A percentile compares a stretch with the other conserved stretches of the same genome.
Evolutionary conservation across 2,888 invertebrate species (phyloP).

Genomic region (Syrphus vitripennis): DNA sequence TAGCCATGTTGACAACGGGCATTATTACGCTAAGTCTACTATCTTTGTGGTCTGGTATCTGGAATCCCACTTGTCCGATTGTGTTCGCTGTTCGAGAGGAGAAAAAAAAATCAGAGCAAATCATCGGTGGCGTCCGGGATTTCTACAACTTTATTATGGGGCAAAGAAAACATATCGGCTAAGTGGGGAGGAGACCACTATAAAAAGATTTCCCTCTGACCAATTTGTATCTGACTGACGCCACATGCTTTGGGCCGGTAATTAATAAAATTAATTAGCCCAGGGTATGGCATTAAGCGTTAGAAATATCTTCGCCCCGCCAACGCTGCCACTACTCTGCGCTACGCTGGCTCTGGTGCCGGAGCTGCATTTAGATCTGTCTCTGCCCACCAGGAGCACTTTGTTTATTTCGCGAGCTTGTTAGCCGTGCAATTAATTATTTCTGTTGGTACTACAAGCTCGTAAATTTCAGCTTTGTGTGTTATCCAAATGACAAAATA

Average conservation of each 20-base stretch:
- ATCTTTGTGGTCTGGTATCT: background rate
- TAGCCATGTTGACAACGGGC: slow-evolving; percentile 70
- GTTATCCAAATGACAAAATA: slow-evolving; percentile 70
- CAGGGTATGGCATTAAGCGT: slow-evolving; percentile 65
- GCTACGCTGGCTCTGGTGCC: background rate
- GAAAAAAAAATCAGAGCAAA: slow-evolving; percentile 15
- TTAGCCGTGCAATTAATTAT: slow-evolving; percentile 60
- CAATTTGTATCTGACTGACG: slow-evolving; percentile 65
- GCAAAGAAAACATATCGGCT: background rate
- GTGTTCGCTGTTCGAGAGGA: background rate
- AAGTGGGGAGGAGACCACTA: background rate
- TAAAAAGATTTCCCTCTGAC: slow-evolving; percentile 23
- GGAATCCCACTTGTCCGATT: slow-evolving; percentile 41
- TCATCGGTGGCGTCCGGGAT: slow-evolving; percentile 32
- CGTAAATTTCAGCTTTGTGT: slow-evolving; percentile 7
- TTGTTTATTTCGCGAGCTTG: slow-evolving; percentile 63
- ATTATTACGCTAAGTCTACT: slow-evolving; percentile 45
- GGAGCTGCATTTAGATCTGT: background rate
- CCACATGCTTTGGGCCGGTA: slow-evolving; percentile 67
- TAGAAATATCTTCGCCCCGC: slow-evolving; percentile 63
- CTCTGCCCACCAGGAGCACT: slow-evolving; percentile 58
- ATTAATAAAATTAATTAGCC: slow-evolving; percentile 71
- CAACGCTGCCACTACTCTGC: slow-evolving; percentile 28
- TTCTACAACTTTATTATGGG: slow-evolving; percentile 64
- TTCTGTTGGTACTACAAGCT: slow-evolving; percentile 8